Evolutionary conservation across 2,797 vertebrate genomes (phyloP).

Genomic region (Moxostoma hubbsi): DNA sequence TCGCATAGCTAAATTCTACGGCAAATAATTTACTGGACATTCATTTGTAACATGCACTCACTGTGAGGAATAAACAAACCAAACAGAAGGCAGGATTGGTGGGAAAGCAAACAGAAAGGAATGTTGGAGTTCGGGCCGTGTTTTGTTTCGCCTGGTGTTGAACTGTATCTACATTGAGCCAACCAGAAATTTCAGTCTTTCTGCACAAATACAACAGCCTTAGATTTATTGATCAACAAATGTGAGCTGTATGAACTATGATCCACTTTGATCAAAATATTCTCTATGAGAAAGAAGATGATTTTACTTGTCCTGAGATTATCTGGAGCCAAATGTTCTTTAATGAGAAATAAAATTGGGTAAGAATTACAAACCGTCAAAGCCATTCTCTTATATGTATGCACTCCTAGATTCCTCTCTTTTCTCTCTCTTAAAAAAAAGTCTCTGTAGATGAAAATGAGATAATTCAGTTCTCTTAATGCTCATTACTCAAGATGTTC

Average conservation of each 20-base stretch:
- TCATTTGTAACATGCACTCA: conserved; percentile 84
- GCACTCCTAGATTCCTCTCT: conserved; percentile 6
- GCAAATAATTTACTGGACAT: conserved; percentile 81
- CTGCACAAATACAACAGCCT: conserved; percentile 50
- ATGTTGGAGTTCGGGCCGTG: conserved; percentile 56
- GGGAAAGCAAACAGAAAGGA: conserved; percentile 70
- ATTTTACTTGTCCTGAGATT: conserved; percentile 27
- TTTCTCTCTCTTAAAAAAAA: conserved; percentile 25
- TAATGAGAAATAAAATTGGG: conserved; percentile 27
- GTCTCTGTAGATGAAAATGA: conserved; percentile 39
- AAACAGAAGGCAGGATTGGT: conserved; percentile 55
- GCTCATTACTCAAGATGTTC: conserved; percentile 24
- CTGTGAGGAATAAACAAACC: conserved; percentile 63
- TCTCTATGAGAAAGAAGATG: neutral
- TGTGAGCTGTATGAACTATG: neutral
- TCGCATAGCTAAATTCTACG: conserved; percentile 83
- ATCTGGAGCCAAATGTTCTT: conserved; percentile 16
- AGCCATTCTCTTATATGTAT: conserved; percentile 2
- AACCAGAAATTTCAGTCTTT: conserved; percentile 33
- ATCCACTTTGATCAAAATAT: neutral
- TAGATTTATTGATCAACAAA: conserved; percentile 40
- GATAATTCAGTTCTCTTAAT: conserved; percentile 32
- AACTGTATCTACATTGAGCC: conserved; percentile 46
- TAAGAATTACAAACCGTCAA: neutral
- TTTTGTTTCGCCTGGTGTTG: conserved; percentile 37